Evolutionary conservation across 2,888 invertebrate species (phyloP), one percentile per base, ranked within the genome.

Genomic region (Bibio marci): DNA sequence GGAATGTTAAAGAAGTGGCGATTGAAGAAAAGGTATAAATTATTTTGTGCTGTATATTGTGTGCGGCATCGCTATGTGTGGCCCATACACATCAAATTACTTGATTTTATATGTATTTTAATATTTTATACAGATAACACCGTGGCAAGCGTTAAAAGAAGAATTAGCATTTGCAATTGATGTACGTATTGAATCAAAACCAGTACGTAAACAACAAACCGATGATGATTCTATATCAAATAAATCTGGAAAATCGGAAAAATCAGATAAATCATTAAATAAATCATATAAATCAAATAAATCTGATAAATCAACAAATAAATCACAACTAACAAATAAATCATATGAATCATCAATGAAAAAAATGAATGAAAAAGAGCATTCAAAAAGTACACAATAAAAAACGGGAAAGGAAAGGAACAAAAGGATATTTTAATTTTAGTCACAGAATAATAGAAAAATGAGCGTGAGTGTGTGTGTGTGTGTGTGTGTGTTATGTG

Each of bases 1-100:
- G 87, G 74, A 83, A 88, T 56, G 75, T 86, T 2, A 71, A 79
- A 47, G 70, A 80, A 52, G 74, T 83, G 35, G 75, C 82, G 19
- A 75, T 79, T 2, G 74, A 76, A 43, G 80, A 83, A 57, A 79
- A 77, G 67, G 86, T 85, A 53, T 22, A 22, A n/a, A n/a, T n/a
- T n/a, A n/a, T n/a, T n/a, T n/a, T n/a, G n/a, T n/a, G n/a, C n/a
- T n/a, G n/a, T n/a, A n/a, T n/a, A n/a, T n/a, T n/a, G n/a, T n/a
- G n/a, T n/a, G n/a, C n/a, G n/a, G n/a, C n/a, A 13, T 14, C 15
- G 13, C 5, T 7, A 26, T 26, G 12, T 33, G 18, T 18, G n/a
- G 6, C n/a, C 12, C 18, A 3, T 8, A 19, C 10, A 22, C 8
- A 17, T 32, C 15, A 14, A 6, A 13, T 14, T 14, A 13, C 8